A percentile compares a stretch with the other conserved stretches of the same genome.
Conservation (phyloP, 30 jellyfish, hydroid and myxozoan genomes). For the Aurelia aurita complex sp. Pacific region DNA sequence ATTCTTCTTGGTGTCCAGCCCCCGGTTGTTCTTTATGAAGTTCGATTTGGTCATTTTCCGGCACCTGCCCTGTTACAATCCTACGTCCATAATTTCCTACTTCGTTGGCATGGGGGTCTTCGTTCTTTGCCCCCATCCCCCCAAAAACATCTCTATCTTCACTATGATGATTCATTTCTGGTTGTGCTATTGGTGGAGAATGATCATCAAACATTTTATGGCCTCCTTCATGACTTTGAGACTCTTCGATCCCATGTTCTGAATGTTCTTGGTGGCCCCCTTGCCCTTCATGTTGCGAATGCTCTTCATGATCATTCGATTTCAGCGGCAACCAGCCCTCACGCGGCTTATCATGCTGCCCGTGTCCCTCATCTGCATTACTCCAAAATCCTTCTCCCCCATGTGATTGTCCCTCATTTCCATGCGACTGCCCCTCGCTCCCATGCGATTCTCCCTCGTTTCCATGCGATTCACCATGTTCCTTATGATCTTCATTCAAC, state of each 20-base stretch:
- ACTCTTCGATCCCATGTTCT: not conserved
- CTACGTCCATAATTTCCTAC: not conserved
- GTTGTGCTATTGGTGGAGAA: not conserved
- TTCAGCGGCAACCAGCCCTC: constrained; percentile 10
- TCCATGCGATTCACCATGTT: not conserved
- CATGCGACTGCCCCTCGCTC: not conserved
- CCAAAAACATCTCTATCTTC: constrained; percentile 15
- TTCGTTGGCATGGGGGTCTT: not conserved
- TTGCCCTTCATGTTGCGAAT: not conserved
- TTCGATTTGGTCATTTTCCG: not conserved
- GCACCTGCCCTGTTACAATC: not conserved
- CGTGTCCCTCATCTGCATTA: not conserved
- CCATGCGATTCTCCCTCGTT: not conserved
- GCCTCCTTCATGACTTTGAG: not conserved
- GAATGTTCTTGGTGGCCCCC: too few relatives aligned
- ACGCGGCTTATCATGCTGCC: not conserved
- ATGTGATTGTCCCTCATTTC: not conserved
- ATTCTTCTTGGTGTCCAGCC: constrained; percentile 17
- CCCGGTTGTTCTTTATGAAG: not conserved
- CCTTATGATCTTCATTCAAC: not conserved
- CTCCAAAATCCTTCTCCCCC: not conserved
- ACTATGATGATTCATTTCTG: not conserved
- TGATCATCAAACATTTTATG: not conserved
- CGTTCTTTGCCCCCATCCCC: constrained; percentile 1
- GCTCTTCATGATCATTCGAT: not conserved